Percentiles rank a stretch among this genome's conserved stretches.
phyloP scores from a whole-genome alignment of 2,797 vertebrate genomes.

The Todus mexicanus region DNA sequence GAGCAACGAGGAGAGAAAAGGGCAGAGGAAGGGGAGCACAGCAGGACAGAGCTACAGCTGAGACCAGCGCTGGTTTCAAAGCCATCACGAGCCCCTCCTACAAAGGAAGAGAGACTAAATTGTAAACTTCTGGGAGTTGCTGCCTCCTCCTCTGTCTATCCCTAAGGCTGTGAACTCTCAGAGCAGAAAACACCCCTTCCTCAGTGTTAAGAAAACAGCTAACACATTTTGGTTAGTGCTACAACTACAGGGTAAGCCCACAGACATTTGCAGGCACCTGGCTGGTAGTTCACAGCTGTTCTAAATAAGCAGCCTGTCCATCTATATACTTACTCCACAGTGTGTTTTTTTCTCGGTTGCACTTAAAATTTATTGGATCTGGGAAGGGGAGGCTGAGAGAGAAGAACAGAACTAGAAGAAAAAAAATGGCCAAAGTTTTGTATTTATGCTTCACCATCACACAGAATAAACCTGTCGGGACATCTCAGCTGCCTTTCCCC shows the following conservation, averaged over 20 bases:
- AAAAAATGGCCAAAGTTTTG: background rate
- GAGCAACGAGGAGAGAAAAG: background rate
- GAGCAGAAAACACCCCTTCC: background rate
- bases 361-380: background rate
- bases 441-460: background rate
- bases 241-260: background rate
- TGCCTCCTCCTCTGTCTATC: background rate
- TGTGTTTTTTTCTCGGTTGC: background rate
- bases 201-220: background rate
- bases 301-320: background rate
- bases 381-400: background rate
- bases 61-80: slow-evolving; percentile 1
- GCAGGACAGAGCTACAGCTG: background rate
- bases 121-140: background rate
- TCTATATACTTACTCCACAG: background rate
- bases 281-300: background rate
- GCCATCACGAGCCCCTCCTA: background rate
- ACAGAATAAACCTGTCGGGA: background rate
- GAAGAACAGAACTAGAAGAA: background rate
- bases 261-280: background rate
- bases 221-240: background rate
- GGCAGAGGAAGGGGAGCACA: background rate
- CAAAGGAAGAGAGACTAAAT: background rate
- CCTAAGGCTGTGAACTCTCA: background rate
- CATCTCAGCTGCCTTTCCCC: background rate